Conservation (phyloP, 2,113 vertebrate genomes). For the Esox niger region DNA sequence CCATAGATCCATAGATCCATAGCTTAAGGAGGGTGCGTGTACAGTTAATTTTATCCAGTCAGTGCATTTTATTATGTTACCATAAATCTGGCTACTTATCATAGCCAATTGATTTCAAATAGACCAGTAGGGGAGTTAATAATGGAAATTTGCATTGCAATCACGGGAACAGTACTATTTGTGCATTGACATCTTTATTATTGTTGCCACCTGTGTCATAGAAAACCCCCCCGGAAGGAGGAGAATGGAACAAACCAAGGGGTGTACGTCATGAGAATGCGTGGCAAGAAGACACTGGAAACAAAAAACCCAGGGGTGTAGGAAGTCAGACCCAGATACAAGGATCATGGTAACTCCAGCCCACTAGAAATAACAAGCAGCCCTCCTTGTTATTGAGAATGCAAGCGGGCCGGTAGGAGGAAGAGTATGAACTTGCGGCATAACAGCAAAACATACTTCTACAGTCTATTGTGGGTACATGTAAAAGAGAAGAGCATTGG, state of each 20-base stretch:
- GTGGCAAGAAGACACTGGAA: conserved; percentile 83
- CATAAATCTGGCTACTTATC: background rate
- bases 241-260: conserved; percentile 90
- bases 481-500: conserved; percentile 6
- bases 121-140: background rate
- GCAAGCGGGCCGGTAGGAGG: conserved; percentile 20
- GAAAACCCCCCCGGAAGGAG: conserved; percentile 97
- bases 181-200: background rate
- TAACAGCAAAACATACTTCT: conserved; percentile 38
- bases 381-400: background rate
- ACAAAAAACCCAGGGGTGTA: conserved; percentile 88
- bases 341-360: background rate
- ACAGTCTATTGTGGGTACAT: conserved; percentile 46
- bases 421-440: conserved; percentile 55
- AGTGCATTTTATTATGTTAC: background rate
- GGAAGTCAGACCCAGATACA: conserved; percentile 38
- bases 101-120: background rate
- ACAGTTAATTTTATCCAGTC: background rate
- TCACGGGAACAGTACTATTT: background rate
- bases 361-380: conserved; percentile 2
- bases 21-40: too few relatives aligned
- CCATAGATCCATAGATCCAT: too few relatives aligned
- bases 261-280: conserved; percentile 97
- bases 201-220: conserved; percentile 48
- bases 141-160: too few relatives aligned